Base-by-base conservation (phyloP, 2,797 vertebrate species). In the Epinephelus coioides region DNA sequence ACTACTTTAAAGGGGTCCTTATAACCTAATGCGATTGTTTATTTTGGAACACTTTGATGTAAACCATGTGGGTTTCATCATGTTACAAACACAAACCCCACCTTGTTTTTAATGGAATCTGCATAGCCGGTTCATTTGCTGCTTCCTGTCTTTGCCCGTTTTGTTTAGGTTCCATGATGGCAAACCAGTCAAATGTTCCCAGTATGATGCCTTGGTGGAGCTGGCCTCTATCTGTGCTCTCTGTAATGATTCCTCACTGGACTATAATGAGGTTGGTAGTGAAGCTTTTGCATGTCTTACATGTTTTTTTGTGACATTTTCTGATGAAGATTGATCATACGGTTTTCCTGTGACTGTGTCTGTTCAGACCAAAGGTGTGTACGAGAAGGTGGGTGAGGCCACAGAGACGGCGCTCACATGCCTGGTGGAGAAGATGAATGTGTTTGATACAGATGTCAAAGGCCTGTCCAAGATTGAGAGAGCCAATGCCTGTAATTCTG, bases 401-500 rank as follows among this genome's bases (percentile, higher is more conserved):
- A 98, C 97, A 0, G 97, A 98, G 93, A 98, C 97, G 0, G 97
- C 97, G 0, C 94, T 98, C 67, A 96, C 96, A 0, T 97, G 97
- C 71, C 93, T 98, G 84, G 97, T 97, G 83, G 97, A 98, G 94
- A 98, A 98, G 94, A 98, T 98, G 97, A 98, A 98, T 1, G 97
- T 98, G 59, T 98, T 98, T 53, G 97, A 96, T 83, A 97, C 96
- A 0, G 94, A 97, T 0, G 88, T 97, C 1, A 95, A 95, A 70
- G 92, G 79, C 83, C 92, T 97, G 70, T 95, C 96, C 4, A 97
- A 97, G 92, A 95, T 97, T 11, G 97, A 97, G 86, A 93, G 96
- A 51, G 96, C 97, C 69, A 97, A 97, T 0, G 95, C 96, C 69
- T 97, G 97, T 84, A 97, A 97, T 84, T 96, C 96, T 5, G 97